Percentiles rank a stretch among this genome's conserved stretches.
These are phyloP conservation scores for Acanthococcus lagerstroemiae DNA, from an alignment of 2,888 invertebrate genomes.

Conservation along the genomic window DNA sequence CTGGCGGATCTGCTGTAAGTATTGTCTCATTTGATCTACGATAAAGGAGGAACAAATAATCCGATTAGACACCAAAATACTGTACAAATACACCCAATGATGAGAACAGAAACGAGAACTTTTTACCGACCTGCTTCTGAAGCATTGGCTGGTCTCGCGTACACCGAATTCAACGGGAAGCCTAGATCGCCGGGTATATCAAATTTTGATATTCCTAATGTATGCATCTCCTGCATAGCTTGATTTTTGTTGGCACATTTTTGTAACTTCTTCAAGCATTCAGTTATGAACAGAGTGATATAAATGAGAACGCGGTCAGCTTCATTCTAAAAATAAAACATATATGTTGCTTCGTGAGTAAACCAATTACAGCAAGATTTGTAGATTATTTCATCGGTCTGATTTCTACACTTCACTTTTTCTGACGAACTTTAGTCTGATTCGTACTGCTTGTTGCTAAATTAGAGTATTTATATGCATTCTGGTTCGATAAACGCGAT, in stretches of 20 bases:
- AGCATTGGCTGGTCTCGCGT: conserved; percentile 68
- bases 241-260: conserved; percentile 81
- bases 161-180: conserved; percentile 92
- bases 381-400: too few relatives aligned
- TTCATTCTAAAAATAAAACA: conserved; percentile 60
- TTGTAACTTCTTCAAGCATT: conserved; percentile 89
- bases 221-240: conserved; percentile 87
- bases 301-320: conserved; percentile 95
- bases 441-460: too few relatives aligned
- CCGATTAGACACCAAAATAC: neutral
- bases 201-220: conserved; percentile 85
- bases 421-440: too few relatives aligned
- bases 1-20: conserved; percentile 86
- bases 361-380: too few relatives aligned
- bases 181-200: conserved; percentile 92
- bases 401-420: too few relatives aligned
- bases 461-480: neutral
- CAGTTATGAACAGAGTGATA: conserved; percentile 91
- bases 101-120: neutral
- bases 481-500: neutral
- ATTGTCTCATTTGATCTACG: conserved; percentile 80
- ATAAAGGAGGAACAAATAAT: conserved; percentile 33
- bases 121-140: conserved; percentile 66
- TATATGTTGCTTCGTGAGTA: neutral
- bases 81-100: too few relatives aligned